These are phyloP conservation scores for rat (Rattus norvegicus) DNA, from an alignment of 2,113 vertebrate species.

Conservation along the genomic window GRCr8 NC_086021.1:155481501-155482000, in stretches of 20 bases:
- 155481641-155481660: background rate
- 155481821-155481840: background rate
- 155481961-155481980: background rate
- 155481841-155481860: background rate
- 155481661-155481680: background rate
- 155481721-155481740: background rate
- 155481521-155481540: conserved; percentile 16
- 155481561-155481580: too few relatives aligned
- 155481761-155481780: background rate
- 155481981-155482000: too few relatives aligned
- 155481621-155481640: background rate
- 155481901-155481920: background rate
- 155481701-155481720: background rate
- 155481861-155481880: background rate
- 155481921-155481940: background rate
- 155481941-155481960: background rate
- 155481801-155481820: background rate
- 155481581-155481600: too few relatives aligned
- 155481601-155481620: background rate
- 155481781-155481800: conserved; percentile 23
- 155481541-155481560: background rate
- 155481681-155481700: background rate
- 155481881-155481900: background rate
- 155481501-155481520: background rate
- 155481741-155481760: background rate